phyloP scores from a whole-genome alignment of 2,113 vertebrate genomes.

The Rostratula benghalensis region DNA sequence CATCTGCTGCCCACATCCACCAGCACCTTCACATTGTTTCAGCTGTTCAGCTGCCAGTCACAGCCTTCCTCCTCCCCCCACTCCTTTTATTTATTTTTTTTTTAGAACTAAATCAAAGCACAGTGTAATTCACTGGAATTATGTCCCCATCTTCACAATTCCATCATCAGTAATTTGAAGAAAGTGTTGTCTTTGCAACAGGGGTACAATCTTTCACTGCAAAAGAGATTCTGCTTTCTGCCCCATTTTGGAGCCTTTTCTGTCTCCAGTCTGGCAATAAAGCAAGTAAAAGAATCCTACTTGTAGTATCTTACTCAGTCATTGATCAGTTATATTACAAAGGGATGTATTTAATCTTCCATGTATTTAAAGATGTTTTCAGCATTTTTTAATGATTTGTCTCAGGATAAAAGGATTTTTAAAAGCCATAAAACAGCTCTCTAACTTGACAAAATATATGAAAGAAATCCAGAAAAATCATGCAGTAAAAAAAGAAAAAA shows the following conservation, averaged over 20 bases:
- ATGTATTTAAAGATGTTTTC: not conserved
- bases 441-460: not conserved
- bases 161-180: not conserved
- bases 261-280: not conserved
- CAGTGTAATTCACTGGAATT: not conserved
- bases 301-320: not conserved
- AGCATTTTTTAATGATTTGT: not conserved
- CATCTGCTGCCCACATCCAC: not conserved
- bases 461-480: not conserved
- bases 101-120: not conserved
- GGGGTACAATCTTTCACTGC: not conserved
- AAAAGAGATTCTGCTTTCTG: not conserved
- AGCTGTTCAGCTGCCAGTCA: fast-evolving
- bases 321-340: not conserved
- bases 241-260: not conserved
- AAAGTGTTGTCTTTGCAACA: not conserved
- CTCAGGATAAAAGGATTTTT: not conserved
- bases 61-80: not conserved
- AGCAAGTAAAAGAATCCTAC: not conserved
- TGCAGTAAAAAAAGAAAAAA: not conserved
- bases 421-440: not conserved
- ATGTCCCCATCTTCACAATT: not conserved
- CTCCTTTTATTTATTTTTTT: not conserved
- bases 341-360: not conserved
- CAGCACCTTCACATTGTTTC: not conserved